These are phyloP conservation scores for Hypolimnas misippus DNA, from an alignment of 2,888 invertebrate species.

Conservation along the genomic window DNA sequence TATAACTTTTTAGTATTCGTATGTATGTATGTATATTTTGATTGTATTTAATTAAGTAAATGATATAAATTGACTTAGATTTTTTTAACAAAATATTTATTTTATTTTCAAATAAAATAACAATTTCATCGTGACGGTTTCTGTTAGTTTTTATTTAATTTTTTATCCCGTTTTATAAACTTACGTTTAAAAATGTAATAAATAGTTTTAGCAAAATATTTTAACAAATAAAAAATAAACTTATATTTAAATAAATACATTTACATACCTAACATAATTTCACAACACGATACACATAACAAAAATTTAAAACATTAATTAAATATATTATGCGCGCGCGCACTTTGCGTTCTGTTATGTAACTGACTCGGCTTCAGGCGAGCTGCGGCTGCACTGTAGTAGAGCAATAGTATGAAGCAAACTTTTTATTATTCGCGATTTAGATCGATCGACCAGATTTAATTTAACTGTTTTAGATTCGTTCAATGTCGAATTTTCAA, in stretches of 20 bases:
- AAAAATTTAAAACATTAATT: slow-evolving; percentile 23
- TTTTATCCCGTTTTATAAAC: too few species aligned
- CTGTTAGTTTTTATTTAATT: too few species aligned
- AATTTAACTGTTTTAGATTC: not conserved
- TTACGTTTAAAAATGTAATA: too few species aligned
- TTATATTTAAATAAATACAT: not conserved
- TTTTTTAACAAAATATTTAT: too few species aligned
- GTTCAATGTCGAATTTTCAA: too few species aligned
- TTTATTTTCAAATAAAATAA: too few species aligned
- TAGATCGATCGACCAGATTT: too few species aligned
- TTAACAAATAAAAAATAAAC: not conserved
- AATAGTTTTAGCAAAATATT: not conserved
- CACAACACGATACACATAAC: slow-evolving; percentile 30
- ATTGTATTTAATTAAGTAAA: too few species aligned
- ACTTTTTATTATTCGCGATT: slow-evolving; percentile 24
- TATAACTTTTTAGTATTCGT: too few species aligned
- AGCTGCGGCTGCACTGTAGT: slow-evolving; percentile 20
- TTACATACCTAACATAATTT: slow-evolving; percentile 48
- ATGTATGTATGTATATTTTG: too few species aligned
- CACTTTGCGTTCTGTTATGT: slow-evolving; percentile 57
- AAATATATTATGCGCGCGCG: slow-evolving; percentile 48
- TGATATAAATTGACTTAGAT: too few species aligned
- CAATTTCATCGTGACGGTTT: too few species aligned
- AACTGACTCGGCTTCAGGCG: slow-evolving; percentile 50
- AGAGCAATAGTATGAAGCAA: slow-evolving; percentile 20